Evolutionary conservation across 2,888 invertebrate genomes (phyloP), one percentile per base, ranked within the genome.

Genomic region (Cetonia aurata): DNA sequence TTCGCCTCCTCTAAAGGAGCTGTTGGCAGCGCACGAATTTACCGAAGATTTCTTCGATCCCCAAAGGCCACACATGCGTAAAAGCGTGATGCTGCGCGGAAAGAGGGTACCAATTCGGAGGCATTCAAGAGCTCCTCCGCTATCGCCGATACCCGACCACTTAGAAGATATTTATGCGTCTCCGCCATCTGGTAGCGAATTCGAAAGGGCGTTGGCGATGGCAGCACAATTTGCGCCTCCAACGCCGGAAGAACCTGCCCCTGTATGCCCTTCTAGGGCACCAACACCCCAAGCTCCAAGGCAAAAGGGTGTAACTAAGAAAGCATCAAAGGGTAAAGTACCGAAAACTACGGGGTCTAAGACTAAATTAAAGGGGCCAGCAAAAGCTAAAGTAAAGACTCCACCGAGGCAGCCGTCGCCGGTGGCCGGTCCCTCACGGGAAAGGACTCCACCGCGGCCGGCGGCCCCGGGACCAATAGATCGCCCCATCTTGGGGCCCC

Each of bases 31-130:
- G 10, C 67, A 71, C n/a, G 59, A 68, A 31, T 67, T 57, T 15
- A 67, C 60, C 1, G 68, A 60, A 31, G 60, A 48, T 13, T 60
- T 60, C 15, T 71, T 71, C n/a, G 71, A 71, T 55, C 50, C 60
- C 0, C 17, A 53, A 6, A 46, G 67, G 13, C 67, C 67, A n/a
- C 62, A 62, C 3, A 55, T 62, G 69, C 19, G 53, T n/a, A 53
- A 13, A 42, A 37, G 50, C 33, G 19, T 65, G 13, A 10, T 41
- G 50, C 12, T 65, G 3, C 37, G 62, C 25, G 37, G 62, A 19
- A 67, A 8, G 41, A 17, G 60, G 15, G 25, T 69, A 6, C 62
- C 55, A 6, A 12, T 53, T 0, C 31, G 12, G 25, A 62, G 52
- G 8, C 59, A 37, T 37, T 48, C 31, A 9, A 59, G 57, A 17